Evolutionary conservation across 2,888 invertebrate genomes (phyloP).

Genomic region (Macroteleia sp.): DNA sequence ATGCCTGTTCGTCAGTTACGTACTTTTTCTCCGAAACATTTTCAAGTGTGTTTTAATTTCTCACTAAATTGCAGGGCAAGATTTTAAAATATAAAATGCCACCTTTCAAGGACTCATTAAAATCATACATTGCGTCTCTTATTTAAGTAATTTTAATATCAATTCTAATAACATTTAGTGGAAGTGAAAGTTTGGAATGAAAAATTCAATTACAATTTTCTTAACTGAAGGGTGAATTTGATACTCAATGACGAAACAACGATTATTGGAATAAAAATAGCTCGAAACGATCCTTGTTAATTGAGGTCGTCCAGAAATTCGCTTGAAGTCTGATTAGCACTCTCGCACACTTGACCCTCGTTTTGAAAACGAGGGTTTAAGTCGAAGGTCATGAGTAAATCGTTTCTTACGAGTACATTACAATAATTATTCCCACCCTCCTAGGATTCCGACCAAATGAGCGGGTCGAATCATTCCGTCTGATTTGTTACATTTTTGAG

Average conservation of each 20-base stretch:
- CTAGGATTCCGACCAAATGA: slow-evolving; percentile 16
- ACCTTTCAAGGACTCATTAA: no score
- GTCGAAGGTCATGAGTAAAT: slow-evolving; percentile 44
- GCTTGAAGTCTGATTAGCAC: slow-evolving; percentile 79
- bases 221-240: no score
- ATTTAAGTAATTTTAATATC: no score
- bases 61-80: no score
- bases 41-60: no score
- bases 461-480: slow-evolving; percentile 13
- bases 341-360: slow-evolving; percentile 55
- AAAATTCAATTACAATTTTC: no score
- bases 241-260: slow-evolving; percentile 1
- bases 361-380: slow-evolving; percentile 37
- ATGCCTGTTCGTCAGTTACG: no score
- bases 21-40: no score
- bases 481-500: slow-evolving; percentile 31
- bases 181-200: no score
- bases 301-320: slow-evolving; percentile 75
- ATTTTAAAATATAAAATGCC: no score
- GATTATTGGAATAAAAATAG: slow-evolving; percentile 63
- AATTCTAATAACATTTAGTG: no score
- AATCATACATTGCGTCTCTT: no score
- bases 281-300: slow-evolving; percentile 76
- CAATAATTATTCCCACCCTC: slow-evolving; percentile 27
- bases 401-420: slow-evolving; percentile 40